Conservation (phyloP, 2,113 vertebrate genomes). For the Xiphophorus couchianus region DNA sequence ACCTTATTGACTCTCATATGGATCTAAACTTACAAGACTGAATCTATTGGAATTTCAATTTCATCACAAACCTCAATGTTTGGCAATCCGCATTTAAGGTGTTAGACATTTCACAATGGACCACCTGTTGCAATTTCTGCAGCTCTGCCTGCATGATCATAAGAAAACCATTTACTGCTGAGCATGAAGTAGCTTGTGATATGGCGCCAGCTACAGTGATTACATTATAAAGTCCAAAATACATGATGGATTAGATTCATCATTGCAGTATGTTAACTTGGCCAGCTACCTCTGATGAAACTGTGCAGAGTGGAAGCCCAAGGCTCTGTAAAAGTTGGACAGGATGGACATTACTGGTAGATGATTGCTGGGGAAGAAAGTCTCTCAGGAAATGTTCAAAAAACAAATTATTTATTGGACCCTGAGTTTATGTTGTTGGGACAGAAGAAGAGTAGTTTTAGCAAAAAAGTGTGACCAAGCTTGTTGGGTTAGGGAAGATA, state of each 20-base stretch:
- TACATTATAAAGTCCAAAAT: constrained; percentile 61
- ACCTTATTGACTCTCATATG: neutral
- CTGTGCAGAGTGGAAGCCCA: constrained; percentile 18
- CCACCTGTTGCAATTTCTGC: constrained; percentile 29
- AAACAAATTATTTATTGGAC: neutral
- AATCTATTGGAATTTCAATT: neutral
- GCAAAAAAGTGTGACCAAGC: neutral
- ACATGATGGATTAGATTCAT: constrained; percentile 54
- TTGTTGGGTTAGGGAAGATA: neutral
- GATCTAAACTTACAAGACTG: neutral
- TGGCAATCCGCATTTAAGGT: constrained; percentile 3
- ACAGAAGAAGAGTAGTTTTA: too few relatives aligned
- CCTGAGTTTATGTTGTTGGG: neutral
- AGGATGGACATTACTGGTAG: neutral
- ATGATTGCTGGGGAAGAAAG: constrained; percentile 1
- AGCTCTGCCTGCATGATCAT: constrained; percentile 2
- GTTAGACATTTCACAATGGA: constrained; percentile 18
- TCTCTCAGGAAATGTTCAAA: constrained; percentile 1
- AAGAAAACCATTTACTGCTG: constrained; percentile 30
- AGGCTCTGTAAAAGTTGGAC: constrained; percentile 6
- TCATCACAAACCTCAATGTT: neutral
- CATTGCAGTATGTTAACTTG: constrained; percentile 34
- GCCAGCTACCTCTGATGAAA: constrained; percentile 30
- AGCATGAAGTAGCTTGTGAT: constrained; percentile 16
- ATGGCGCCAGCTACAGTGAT: constrained; percentile 36